Evolutionary conservation across 2,113 vertebrate genomes (phyloP), one percentile per base, ranked within the genome.

Genomic region (Corynorhinus townsendii): DNA sequence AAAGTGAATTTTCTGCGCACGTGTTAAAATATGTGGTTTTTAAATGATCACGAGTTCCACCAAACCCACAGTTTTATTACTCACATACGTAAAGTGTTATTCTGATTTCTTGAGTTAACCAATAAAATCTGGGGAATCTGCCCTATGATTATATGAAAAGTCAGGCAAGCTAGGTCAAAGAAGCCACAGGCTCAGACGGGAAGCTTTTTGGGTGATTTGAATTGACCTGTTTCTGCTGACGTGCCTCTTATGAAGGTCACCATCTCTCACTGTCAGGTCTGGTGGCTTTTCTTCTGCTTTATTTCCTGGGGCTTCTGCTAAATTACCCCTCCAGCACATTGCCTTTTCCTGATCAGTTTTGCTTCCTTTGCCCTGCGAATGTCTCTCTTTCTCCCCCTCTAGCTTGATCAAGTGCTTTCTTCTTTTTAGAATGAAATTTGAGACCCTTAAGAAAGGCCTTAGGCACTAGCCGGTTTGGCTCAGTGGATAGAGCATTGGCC

Each of bases 31-130:
- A 69, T 4, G 22, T 84, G 38, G 59, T 90, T 76, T 86, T 93
- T 52, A 89, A 92, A 89, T 89, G 62, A 49, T 75, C 88, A 33
- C 0, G 1, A 72, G 49, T 10, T 40, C 12, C 52, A 38, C 64
- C 24, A 81, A 89, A 45, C 7, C n/a, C 56, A 75, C 75, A 56
- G 35, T 59, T 86, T 86, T 79, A 89, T 54, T 82, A 40, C 26
- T 75, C 72, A 81, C 1, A 24, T 62, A 81, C 1, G 19, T 62
- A 24, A 93, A 86, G 64, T 17, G 30, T 85, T 93, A 38, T 88
- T 85, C 54, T 91, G 83, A 47, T 95, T 91, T 94, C 47, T 83
- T 38, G 43, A 89, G 45, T 68, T 88, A 89, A 62, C 22, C 73
- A n/a, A 0, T 62, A 69, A 87, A 52, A 16, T 84, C 10, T n/a